Conservation (phyloP, 2,797 vertebrate genomes). For the Salmo trutta region DNA sequence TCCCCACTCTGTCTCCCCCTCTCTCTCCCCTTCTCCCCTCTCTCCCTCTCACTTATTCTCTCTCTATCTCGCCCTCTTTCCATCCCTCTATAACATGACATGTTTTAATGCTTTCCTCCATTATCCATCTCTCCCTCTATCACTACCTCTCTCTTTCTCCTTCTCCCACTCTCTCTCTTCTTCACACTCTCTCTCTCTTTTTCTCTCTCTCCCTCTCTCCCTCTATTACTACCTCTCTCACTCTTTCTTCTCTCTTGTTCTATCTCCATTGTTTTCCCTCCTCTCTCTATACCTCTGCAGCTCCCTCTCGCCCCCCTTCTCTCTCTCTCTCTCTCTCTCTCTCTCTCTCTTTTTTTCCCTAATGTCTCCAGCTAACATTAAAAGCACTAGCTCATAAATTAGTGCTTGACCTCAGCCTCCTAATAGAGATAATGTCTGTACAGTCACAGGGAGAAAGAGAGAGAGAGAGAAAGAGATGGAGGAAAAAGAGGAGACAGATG, state of each 20-base stretch:
- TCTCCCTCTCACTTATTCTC: background rate
- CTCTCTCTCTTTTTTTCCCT: no score
- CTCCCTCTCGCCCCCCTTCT: background rate
- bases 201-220: slow-evolving; percentile 15
- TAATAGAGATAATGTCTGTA: slow-evolving; percentile 63
- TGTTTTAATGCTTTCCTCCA: background rate
- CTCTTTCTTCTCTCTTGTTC: slow-evolving; percentile 34
- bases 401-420: slow-evolving; percentile 62
- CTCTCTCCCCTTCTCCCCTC: background rate
- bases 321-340: background rate
- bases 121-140: no score
- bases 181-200: no score
- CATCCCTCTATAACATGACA: background rate
- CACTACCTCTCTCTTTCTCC: background rate
- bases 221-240: slow-evolving; percentile 6
- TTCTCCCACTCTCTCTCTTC: slow-evolving; percentile 28
- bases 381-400: slow-evolving; percentile 66
- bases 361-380: slow-evolving; percentile 50
- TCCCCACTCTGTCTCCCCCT: background rate
- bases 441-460: slow-evolving; percentile 21
- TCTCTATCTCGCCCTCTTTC: background rate
- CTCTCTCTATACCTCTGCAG: no score
- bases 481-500: slow-evolving; percentile 14
- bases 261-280: no score
- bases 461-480: background rate